phyloP scores from a whole-genome alignment of 2,888 invertebrate species.

The Nycteola revayana region DNA sequence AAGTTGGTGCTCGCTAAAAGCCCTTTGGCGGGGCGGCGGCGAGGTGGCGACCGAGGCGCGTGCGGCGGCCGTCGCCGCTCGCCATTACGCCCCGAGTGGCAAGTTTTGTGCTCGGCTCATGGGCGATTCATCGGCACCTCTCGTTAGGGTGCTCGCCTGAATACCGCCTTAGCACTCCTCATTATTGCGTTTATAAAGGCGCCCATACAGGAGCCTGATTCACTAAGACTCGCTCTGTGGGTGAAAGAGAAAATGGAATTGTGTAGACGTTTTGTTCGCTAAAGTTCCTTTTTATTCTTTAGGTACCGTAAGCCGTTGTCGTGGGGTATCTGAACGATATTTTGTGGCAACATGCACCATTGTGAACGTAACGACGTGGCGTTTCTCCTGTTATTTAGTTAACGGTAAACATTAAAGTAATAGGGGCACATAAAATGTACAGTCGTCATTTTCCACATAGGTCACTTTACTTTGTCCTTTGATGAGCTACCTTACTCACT shows the following conservation, averaged over 20 bases:
- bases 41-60: conserved; percentile 24
- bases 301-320: conserved; percentile 37
- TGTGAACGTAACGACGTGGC: conserved; percentile 52
- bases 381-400: conserved; percentile 41
- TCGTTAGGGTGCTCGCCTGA: conserved; percentile 72
- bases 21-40: conserved; percentile 59
- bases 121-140: conserved; percentile 76
- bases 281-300: conserved; percentile 60
- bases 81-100: conserved; percentile 66
- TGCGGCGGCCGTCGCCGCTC: conserved; percentile 31
- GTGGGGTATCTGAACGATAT: conserved; percentile 47
- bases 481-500: conserved; percentile 34
- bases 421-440: conserved; percentile 35
- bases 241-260: conserved; percentile 80
- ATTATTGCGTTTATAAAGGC: conserved; percentile 82
- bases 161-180: conserved; percentile 77
- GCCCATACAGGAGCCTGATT: conserved; percentile 72
- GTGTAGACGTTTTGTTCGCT: conserved; percentile 73
- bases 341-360: conserved; percentile 53
- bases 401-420: conserved; percentile 46
- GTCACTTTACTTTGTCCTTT: conserved; percentile 29
- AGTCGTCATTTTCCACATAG: conserved; percentile 34
- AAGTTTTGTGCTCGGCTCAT: conserved; percentile 75
- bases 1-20: conserved; percentile 69
- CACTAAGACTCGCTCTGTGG: conserved; percentile 70